Percentiles rank a stretch among this genome's conserved stretches.
Conservation (phyloP, 1,140 invertebrate genomes). For the Ganaspis sp. region DNA sequence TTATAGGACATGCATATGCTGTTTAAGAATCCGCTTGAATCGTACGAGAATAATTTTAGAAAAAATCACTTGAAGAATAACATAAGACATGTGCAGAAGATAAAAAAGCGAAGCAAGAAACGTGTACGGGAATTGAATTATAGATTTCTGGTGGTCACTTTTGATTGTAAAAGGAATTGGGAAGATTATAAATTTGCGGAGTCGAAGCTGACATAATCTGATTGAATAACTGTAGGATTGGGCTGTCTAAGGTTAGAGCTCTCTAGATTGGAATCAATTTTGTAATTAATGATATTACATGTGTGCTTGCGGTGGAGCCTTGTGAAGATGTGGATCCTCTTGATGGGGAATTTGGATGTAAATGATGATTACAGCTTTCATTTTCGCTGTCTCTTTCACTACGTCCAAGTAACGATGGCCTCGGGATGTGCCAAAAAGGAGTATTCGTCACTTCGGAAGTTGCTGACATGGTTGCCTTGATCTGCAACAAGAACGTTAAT, state of each 20-base stretch:
- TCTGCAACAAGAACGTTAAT: constrained; percentile 74
- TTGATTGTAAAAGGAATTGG: too few relatives aligned
- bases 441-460: constrained; percentile 60
- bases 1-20: too few relatives aligned
- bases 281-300: constrained; percentile 77
- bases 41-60: too few relatives aligned
- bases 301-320: constrained; percentile 85
- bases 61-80: too few relatives aligned
- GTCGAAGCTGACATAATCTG: background rate
- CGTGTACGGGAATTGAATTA: too few relatives aligned
- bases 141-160: too few relatives aligned
- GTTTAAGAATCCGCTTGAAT: too few relatives aligned
- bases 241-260: too few relatives aligned
- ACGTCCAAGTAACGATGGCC: constrained; percentile 81
- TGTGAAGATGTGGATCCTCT: constrained; percentile 85
- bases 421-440: constrained; percentile 85
- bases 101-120: too few relatives aligned
- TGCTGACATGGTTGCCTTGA: constrained; percentile 71
- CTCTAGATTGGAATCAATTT: background rate
- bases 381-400: constrained; percentile 72
- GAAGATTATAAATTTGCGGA: too few relatives aligned
- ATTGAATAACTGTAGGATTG: background rate
- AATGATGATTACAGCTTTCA: constrained; percentile 67
- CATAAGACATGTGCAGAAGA: too few relatives aligned
- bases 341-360: constrained; percentile 71